A percentile compares a stretch with the other conserved stretches of the same genome.
phyloP scores from a whole-genome alignment of 1,140 invertebrate species.

The Aporrectodea caliginosa region DNA sequence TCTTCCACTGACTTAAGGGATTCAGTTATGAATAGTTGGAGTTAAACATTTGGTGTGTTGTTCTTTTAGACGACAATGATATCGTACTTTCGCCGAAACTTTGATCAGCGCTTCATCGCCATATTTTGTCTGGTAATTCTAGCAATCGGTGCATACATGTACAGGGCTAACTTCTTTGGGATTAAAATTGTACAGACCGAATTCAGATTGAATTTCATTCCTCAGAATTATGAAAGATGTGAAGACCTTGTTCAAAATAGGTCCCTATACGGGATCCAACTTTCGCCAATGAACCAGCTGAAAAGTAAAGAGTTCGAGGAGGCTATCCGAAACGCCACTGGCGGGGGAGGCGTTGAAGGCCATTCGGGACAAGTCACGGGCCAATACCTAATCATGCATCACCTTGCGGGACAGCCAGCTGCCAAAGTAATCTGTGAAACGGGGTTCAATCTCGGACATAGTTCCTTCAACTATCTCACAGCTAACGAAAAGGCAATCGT shows the following conservation, averaged over 20 bases:
- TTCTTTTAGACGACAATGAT: no score
- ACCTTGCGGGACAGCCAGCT: conserved; percentile 11
- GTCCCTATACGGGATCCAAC: not conserved
- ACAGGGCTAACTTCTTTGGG: no score
- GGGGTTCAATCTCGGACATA: conserved; percentile 29
- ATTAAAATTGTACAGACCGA: no score
- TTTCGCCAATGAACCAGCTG: not conserved
- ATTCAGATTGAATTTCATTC: not conserved
- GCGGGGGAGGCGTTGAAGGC: conserved; percentile 5
- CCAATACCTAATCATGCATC: conserved; percentile 10
- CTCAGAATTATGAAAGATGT: not conserved
- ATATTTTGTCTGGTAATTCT: no score
- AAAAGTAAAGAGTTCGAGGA: not conserved
- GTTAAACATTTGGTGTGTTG: no score
- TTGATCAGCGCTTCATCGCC: no score
- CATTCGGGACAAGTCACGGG: conserved; percentile 9
- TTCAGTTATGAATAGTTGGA: no score
- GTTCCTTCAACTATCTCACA: conserved; percentile 27
- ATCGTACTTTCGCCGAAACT: no score
- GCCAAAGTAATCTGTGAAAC: conserved; percentile 28
- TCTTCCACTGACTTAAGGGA: no score
- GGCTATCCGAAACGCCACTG: not conserved
- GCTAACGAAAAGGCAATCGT: conserved; percentile 5
- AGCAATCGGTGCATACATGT: no score
- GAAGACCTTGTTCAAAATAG: not conserved